Evolutionary conservation across 2,797 vertebrate genomes (phyloP).

Genomic region (Bovichtus variegatus): DNA sequence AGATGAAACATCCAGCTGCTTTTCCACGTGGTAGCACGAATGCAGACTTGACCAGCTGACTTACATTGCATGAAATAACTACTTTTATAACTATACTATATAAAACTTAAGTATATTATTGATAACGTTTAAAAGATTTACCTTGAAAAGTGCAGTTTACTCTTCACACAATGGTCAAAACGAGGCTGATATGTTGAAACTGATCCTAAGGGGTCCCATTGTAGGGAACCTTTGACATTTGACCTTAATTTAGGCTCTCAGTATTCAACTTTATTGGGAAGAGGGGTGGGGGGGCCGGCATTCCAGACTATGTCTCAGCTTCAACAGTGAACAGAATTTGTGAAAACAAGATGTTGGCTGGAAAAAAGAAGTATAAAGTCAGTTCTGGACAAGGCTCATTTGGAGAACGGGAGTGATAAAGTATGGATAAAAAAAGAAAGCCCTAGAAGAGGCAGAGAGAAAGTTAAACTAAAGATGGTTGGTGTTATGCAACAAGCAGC

Average conservation of each 20-base stretch:
- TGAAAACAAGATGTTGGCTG: not conserved
- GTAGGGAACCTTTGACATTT: conserved; percentile 34
- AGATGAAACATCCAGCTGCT: not conserved
- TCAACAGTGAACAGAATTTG: not conserved
- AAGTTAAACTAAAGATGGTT: not conserved
- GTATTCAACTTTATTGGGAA: not conserved
- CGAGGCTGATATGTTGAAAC: conserved; percentile 1
- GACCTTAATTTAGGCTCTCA: conserved; percentile 9
- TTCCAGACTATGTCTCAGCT: not conserved
- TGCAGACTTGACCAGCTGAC: not conserved
- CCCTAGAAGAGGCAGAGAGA: not conserved
- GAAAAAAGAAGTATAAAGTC: not conserved
- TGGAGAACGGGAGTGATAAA: not conserved
- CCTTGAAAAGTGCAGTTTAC: not conserved
- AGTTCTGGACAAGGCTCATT: not conserved
- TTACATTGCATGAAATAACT: not conserved
- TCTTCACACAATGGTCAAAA: not conserved
- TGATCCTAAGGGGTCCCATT: conserved; percentile 21
- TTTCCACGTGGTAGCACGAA: not conserved
- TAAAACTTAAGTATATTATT: not conserved
- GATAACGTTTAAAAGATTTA: not conserved
- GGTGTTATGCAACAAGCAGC: conserved; percentile 21
- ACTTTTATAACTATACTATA: too few species aligned
- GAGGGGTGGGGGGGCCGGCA: not conserved
- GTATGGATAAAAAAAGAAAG: not conserved